Evolutionary conservation across 2,888 invertebrate genomes (phyloP), one percentile per base, ranked within the genome.

Genomic region (Dermolepida albohirtum): DNA sequence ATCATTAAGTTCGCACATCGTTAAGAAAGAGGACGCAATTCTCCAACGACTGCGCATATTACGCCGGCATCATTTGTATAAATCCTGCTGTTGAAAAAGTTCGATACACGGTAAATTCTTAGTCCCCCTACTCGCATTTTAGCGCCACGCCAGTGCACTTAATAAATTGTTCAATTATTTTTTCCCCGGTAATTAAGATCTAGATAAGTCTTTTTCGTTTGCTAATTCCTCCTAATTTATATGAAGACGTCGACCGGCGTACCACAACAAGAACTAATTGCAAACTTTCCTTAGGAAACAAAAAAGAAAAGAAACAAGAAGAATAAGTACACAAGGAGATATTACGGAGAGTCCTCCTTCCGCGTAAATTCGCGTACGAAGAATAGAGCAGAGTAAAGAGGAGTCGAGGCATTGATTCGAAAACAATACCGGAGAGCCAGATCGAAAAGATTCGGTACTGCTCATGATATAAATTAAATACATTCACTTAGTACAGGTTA

Each of bases 401-500:
- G 16, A 62, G 59, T 49, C 16, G 47, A n/a, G 47, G 39, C 59
- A 47, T 62, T 62, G 59, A 62, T 62, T 62, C 47, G 67, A 74
- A 72, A 76, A 77, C 77, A 78, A 78, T 77, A 74, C 65, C 49
- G 59, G 59, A 62, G 71, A 75, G 74, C 73, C 74, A 74, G 77
- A 76, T 76, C 54, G 74, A 71, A 73, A 70, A 74, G 74, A 74
- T 77, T 72, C 74, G 72, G 74, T 62, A 34, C 73, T 69, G 74
- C 74, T 78, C 75, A 76, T 76, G 78, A 77, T 77, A 79, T 77
- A 79, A 79, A 78, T 76, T 73, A 73, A 71, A 72, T 72, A 76
- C 77, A 77, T 79, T 77, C 75, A 74, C 76, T 77, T 76, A 74
- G 73, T 70, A 72, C 73, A 74, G 80, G 78, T 79, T 80, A 78